Conservation (phyloP, 1,140 invertebrate species). For the Penaeus chinensis region DNA sequence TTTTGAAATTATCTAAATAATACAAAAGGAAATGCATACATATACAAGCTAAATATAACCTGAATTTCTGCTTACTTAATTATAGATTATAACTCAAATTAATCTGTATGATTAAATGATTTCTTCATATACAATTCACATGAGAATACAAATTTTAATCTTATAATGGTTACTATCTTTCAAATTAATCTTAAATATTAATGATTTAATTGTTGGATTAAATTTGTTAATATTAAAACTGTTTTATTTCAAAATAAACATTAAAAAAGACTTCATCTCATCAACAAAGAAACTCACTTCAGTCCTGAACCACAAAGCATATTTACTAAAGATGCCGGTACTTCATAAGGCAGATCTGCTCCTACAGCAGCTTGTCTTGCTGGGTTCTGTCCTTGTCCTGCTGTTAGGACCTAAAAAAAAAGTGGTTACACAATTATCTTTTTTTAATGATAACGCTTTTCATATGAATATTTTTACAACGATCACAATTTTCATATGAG, state of each 20-base stretch:
- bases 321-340: conserved; percentile 83
- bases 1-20: too few species aligned
- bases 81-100: too few species aligned
- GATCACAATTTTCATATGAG: neutral
- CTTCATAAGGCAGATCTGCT: conserved; percentile 80
- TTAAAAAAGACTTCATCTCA: neutral
- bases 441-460: neutral
- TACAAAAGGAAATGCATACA: too few species aligned
- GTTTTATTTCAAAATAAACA: neutral
- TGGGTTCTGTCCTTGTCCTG: conserved; percentile 87
- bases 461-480: neutral
- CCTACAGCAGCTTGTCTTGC: conserved; percentile 83
- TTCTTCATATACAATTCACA: too few species aligned
- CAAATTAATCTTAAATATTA: too few species aligned
- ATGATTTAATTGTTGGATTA: neutral
- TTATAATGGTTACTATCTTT: too few species aligned
- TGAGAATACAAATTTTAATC: too few species aligned
- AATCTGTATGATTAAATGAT: too few species aligned
- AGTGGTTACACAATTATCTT: neutral
- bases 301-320: conserved; percentile 90
- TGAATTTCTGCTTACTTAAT: too few species aligned
- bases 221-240: neutral
- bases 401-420: conserved; percentile 74
- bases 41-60: too few species aligned
- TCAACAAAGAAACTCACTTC: conserved; percentile 71